Evolutionary conservation across 30 jellyfish, hydroid and myxozoan genomes (phyloP).

Genomic region (Turritopsis dohrnii): DNA sequence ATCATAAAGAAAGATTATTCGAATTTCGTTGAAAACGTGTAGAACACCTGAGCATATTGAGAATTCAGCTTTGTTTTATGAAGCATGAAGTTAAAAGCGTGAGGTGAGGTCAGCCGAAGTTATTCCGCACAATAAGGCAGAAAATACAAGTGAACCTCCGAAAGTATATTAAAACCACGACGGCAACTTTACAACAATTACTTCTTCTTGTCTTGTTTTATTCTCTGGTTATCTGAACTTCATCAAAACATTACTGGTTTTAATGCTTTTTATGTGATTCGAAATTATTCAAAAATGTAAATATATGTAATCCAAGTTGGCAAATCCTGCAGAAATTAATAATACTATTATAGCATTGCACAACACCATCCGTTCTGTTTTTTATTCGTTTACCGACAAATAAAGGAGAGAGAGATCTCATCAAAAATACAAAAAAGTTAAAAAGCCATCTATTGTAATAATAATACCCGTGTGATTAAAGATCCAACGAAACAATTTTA

Average conservation of each 20-base stretch:
- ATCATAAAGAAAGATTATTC: background rate
- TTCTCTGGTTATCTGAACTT: background rate
- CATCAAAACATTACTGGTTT: background rate
- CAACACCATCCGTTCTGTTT: no score
- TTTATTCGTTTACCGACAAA: no score
- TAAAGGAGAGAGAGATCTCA: no score
- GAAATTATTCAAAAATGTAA: background rate
- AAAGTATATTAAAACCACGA: background rate
- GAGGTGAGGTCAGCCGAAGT: constrained; percentile 15
- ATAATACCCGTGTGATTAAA: no score
- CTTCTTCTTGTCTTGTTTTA: no score
- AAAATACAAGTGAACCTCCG: background rate
- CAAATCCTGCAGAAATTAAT: no score
- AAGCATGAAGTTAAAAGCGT: constrained; percentile 20
- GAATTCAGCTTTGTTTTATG: constrained; percentile 5
- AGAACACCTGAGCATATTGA: constrained; percentile 8
- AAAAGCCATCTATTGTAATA: no score
- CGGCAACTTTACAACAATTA: background rate
- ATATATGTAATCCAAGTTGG: background rate
- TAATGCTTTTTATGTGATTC: background rate
- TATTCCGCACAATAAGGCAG: background rate
- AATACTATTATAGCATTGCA: no score
- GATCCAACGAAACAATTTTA: no score
- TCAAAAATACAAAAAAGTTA: no score
- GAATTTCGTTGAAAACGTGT: background rate